Conservation (phyloP, 2,888 invertebrate genomes). For the Dicranocentrus wangi region DNA sequence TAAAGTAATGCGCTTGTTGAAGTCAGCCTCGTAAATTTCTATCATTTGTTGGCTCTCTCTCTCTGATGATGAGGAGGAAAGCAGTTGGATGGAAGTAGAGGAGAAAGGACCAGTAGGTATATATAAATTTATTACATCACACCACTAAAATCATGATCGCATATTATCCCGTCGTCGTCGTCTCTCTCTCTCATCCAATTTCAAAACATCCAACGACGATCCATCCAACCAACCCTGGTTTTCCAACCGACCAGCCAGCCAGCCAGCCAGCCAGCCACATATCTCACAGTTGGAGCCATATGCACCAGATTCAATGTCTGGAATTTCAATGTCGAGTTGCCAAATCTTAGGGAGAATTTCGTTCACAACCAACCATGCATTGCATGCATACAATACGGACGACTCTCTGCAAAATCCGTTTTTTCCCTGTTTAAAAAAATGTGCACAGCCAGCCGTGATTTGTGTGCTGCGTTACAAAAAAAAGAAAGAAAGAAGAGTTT, state of each 20-base stretch:
- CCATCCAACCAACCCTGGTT: not conserved
- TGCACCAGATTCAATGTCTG: slow-evolving; percentile 39
- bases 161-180: not conserved
- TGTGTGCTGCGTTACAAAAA: too few relatives aligned
- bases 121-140: slow-evolving; percentile 47
- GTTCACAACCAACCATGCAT: slow-evolving; percentile 30
- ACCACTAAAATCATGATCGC: slow-evolving; percentile 1
- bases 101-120: not conserved
- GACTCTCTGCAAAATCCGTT: not conserved
- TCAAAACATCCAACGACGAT: not conserved
- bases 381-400: not conserved
- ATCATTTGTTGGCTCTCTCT: too few relatives aligned
- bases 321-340: slow-evolving; percentile 56
- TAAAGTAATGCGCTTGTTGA: too few relatives aligned
- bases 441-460: too few relatives aligned
- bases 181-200: not conserved
- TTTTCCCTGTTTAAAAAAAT: too few relatives aligned
- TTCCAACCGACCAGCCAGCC: not conserved
- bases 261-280: too few relatives aligned
- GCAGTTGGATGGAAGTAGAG: too few relatives aligned
- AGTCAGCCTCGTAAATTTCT: too few relatives aligned
- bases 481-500: too few relatives aligned
- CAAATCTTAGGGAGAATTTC: slow-evolving; percentile 21
- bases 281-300: not conserved
- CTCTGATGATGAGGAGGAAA: too few relatives aligned